Conservation (phyloP, 2,113 vertebrate species). For the Neofelis nebulosa region DNA sequence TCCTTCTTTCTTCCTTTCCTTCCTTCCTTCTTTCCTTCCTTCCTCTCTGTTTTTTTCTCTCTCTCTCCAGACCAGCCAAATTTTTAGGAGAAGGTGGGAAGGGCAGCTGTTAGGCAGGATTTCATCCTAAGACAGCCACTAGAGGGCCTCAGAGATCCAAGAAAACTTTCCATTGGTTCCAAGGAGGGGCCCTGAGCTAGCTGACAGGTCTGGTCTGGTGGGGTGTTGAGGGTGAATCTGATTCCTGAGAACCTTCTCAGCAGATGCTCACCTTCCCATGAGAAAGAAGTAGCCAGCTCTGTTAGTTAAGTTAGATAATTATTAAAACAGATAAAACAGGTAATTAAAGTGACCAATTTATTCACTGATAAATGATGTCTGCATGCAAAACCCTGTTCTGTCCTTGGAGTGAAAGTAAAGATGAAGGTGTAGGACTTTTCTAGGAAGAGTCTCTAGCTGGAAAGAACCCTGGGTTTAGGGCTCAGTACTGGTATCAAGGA, state of each 20-base stretch:
- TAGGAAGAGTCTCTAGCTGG: not conserved
- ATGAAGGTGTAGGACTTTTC: not conserved
- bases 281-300: not conserved
- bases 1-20: not conserved
- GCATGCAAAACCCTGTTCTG: not conserved
- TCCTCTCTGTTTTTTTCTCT: not conserved
- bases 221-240: not conserved
- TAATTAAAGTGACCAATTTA: not conserved
- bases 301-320: not conserved
- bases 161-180: constrained; percentile 2
- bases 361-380: not conserved
- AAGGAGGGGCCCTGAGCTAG: not conserved
- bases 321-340: too few relatives aligned
- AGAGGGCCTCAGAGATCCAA: constrained; percentile 84
- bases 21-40: too few relatives aligned
- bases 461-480: not conserved
- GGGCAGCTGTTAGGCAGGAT: not conserved
- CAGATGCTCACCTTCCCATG: not conserved
- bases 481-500: not conserved
- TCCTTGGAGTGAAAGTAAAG: not conserved
- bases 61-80: not conserved
- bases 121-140: constrained; percentile 60
- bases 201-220: not conserved
- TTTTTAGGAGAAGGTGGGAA: not conserved
- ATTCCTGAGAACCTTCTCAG: not conserved